Conservation (phyloP, 2,797 vertebrate species). For the Garrulus glandarius region DNA sequence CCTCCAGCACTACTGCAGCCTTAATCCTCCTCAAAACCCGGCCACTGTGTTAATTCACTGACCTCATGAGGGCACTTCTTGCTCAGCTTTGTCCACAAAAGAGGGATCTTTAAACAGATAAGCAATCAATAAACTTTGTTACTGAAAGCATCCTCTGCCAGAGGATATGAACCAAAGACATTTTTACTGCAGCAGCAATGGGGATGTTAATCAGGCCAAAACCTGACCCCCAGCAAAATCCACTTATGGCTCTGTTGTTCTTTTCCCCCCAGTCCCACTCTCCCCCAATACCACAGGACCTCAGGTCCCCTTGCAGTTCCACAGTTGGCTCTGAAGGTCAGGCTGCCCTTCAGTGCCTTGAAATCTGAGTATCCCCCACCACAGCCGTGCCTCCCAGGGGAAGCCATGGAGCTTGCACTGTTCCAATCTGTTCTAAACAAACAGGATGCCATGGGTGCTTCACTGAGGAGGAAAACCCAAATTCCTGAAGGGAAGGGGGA, state of each 20-base stretch:
- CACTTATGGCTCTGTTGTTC: neutral
- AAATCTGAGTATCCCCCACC: neutral
- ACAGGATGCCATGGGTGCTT: neutral
- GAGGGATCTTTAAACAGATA: slow-evolving; percentile 46
- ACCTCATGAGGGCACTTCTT: neutral
- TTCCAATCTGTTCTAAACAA: neutral
- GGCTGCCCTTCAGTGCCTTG: neutral
- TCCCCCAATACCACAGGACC: neutral
- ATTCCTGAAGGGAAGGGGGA: neutral
- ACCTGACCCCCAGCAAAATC: slow-evolving; percentile 40
- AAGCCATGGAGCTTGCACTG: neutral
- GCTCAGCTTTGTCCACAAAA: slow-evolving; percentile 19
- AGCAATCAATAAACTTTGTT: slow-evolving; percentile 23
- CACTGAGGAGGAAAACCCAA: neutral
- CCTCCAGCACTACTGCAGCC: neutral
- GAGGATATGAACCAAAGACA: neutral
- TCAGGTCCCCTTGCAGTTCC: neutral
- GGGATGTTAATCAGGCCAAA: neutral
- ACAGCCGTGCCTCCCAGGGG: neutral
- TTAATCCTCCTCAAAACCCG: neutral
- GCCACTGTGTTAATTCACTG: neutral
- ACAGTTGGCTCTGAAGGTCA: slow-evolving; percentile 22
- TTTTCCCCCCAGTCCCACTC: neutral
- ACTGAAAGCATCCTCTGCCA: neutral
- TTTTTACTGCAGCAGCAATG: neutral